Evolutionary conservation across 1,140 invertebrate species (phyloP).

Genomic region (Calliopsis andreniformis): DNA sequence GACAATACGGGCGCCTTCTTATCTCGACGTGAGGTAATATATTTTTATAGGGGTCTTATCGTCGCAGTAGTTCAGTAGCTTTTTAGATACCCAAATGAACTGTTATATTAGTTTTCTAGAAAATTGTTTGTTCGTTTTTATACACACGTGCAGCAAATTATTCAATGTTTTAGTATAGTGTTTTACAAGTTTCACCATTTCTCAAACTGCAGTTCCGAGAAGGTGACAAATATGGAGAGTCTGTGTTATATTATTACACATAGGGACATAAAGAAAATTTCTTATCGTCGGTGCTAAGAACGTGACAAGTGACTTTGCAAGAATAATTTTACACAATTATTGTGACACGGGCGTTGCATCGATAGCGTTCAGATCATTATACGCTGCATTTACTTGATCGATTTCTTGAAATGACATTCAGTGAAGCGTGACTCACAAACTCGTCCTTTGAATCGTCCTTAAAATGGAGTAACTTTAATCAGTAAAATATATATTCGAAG

Average conservation of each 20-base stretch:
- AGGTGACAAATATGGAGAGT: not conserved
- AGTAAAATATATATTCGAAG: too few relatives aligned
- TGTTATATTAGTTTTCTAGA: not conserved
- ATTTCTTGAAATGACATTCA: not conserved
- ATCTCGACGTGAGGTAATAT: not conserved
- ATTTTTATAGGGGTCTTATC: constrained; percentile 14
- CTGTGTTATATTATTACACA: not conserved
- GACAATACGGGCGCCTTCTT: not conserved
- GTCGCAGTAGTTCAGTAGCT: not conserved
- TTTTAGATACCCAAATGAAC: not conserved
- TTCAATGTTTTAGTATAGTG: not conserved
- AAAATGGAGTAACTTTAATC: not conserved
- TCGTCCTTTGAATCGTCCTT: not conserved
- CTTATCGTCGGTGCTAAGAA: not conserved
- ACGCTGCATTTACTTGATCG: not conserved
- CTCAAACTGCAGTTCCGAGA: not conserved
- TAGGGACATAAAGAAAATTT: not conserved
- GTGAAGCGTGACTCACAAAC: not conserved
- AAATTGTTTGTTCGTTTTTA: not conserved
- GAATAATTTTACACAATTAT: not conserved
- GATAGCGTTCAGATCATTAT: not conserved
- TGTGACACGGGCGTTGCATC: not conserved
- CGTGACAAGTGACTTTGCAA: not conserved
- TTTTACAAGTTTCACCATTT: constrained; percentile 13
- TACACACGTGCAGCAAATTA: not conserved